Evolutionary conservation across 2,113 vertebrate species (phyloP), one percentile per base, ranked within the genome.

Genomic region (Lophura nycthemera): DNA sequence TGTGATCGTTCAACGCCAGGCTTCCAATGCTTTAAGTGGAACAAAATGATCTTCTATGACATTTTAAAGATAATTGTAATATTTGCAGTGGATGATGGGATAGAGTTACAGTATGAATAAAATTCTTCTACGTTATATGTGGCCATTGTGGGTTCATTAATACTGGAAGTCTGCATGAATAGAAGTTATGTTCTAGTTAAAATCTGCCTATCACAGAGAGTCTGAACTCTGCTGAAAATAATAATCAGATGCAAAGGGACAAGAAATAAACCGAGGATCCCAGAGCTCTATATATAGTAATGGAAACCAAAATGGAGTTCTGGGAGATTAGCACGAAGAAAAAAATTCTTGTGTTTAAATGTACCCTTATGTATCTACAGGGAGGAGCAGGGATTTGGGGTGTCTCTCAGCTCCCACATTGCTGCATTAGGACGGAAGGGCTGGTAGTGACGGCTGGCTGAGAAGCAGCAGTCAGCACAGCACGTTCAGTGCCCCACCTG

Each of bases 161-260:
- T 88, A 86, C 59, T 67, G 91, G 75, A 36, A 80, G 32, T 57
- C 80, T 87, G 54, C 61, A 27, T 56, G 73, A 94, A 52, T n/a
- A 78, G 65, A 78, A 84, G 93, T 86, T 66, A 32, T 65, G 76
- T 78, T 87, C 79, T 74, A 56, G 40, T 90, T 94, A 50, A 92
- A 93, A 93, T 90, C 83, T 94, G 92, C 67, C 24, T 90, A 81
- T 91, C 83, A 74, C 92, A 84, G 90, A 81, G 60, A 48, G 61
- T 65, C 75, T 72, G 73, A 94, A 86, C 86, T 90, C 73, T 72
- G 13, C 70, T 97, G 91, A 92, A 94, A 92, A 78, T 60, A 89
- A 92, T 94, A 89, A 92, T 93, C 59, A 90, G 86, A 93, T 91
- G 79, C 93, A 94, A 93, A 94, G 65, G 87, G 72, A 86, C 75